A percentile compares a stretch with the other conserved stretches of the same genome.
Conservation (phyloP, 92 coral and sea anemone species). For the Bergia sp. region DNA sequence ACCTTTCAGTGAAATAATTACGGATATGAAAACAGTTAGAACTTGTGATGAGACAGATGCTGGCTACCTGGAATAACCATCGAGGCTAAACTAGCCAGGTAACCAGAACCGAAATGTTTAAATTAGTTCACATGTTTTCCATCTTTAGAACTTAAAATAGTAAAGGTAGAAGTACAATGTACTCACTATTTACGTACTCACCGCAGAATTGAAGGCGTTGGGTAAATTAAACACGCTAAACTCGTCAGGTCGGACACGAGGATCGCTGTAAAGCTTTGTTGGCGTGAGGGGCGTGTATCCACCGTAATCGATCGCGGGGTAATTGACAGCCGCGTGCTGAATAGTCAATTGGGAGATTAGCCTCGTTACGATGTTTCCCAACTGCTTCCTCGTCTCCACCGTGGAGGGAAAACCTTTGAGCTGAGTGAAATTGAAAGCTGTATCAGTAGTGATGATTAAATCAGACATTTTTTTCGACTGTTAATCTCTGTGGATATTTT, state of each 20-base stretch:
- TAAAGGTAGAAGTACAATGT: too few relatives aligned
- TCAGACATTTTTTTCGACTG: too few relatives aligned
- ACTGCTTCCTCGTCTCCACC: background rate
- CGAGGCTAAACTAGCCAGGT: too few relatives aligned
- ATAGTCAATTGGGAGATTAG: background rate
- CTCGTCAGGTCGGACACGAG: background rate
- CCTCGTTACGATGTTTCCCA: background rate
- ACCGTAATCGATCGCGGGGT: background rate
- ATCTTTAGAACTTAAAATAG: too few relatives aligned
- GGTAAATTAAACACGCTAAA: constrained; percentile 3
- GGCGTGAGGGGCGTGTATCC: background rate
- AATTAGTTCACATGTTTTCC: too few relatives aligned
- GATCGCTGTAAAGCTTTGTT: constrained; percentile 8
- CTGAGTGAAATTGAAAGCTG: background rate
- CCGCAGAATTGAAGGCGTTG: background rate
- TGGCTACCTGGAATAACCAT: too few relatives aligned
- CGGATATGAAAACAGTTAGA: too few relatives aligned
- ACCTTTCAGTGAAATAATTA: too few relatives aligned
- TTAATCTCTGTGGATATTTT: too few relatives aligned
- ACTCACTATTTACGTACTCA: background rate
- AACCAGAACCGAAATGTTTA: too few relatives aligned
- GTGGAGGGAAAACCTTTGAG: background rate
- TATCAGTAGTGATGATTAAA: background rate
- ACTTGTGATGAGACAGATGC: too few relatives aligned
- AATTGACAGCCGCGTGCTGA: background rate